Percentiles rank a stretch among this genome's conserved stretches.
Conservation (phyloP, 2,113 vertebrate species). For the Pelecanus crispus region DNA sequence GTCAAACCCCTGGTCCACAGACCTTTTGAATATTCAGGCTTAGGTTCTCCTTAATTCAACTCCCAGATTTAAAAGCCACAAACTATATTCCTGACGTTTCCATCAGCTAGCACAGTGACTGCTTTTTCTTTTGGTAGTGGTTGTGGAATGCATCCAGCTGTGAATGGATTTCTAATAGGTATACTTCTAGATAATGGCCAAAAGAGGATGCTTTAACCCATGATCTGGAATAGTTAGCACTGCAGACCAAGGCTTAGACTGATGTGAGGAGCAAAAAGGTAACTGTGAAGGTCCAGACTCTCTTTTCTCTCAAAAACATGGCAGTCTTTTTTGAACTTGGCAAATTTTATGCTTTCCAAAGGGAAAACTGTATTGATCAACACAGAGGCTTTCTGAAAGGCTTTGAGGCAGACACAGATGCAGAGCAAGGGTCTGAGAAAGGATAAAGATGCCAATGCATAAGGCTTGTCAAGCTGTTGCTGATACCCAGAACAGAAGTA, state of each 20-base stretch:
- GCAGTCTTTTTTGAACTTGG: fast-evolving
- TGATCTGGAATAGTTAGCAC: background rate
- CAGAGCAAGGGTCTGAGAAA: background rate
- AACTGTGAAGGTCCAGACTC: background rate
- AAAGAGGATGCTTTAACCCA: background rate
- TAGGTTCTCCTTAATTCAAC: background rate
- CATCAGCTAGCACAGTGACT: background rate
- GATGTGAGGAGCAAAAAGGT: background rate
- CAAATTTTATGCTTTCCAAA: background rate
- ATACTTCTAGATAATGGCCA: background rate
- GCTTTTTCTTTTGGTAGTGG: background rate
- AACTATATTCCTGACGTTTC: background rate
- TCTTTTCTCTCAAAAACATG: background rate
- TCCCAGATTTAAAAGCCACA: background rate
- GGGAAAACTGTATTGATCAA: background rate
- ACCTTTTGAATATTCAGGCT: background rate
- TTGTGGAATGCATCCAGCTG: background rate
- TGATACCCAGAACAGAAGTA: background rate
- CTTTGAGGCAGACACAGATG: background rate
- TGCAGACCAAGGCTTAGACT: background rate
- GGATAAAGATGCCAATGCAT: background rate
- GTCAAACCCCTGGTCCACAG: background rate
- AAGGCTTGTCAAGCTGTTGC: background rate
- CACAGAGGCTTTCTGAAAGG: background rate
- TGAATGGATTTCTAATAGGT: background rate